phyloP scores from a whole-genome alignment of 2,113 vertebrate genomes.

The Vicugna pacos region DNA sequence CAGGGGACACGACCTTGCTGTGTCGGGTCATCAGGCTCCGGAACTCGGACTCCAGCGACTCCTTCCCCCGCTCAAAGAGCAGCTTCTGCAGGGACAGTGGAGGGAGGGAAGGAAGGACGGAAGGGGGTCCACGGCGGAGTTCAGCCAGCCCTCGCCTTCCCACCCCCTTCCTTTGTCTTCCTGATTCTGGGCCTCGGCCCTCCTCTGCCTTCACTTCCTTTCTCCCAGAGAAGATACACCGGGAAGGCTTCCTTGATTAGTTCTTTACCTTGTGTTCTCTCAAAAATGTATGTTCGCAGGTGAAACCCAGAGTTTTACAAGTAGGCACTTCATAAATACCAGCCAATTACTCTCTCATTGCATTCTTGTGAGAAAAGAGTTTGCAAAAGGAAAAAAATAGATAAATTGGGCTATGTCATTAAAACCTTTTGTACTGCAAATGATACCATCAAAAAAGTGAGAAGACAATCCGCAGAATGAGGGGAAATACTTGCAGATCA shows the following conservation, averaged over 20 bases:
- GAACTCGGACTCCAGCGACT: slow-evolving; percentile 96
- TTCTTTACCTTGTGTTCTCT: background rate
- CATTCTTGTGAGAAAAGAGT: background rate
- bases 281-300: background rate
- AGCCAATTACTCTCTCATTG: background rate
- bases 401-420: background rate
- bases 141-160: background rate
- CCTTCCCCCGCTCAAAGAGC: slow-evolving; percentile 97
- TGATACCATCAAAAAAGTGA: background rate
- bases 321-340: background rate
- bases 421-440: background rate
- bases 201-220: background rate
- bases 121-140: rapidly evolving
- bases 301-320: background rate
- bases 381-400: background rate
- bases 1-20: slow-evolving; percentile 95
- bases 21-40: slow-evolving; percentile 95
- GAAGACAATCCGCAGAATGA: background rate
- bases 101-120: background rate
- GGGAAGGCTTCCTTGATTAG: background rate
- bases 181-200: background rate
- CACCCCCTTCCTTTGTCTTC: background rate
- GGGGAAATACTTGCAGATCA: background rate
- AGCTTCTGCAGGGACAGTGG: slow-evolving; percentile 90
- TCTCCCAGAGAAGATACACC: background rate